A percentile compares a stretch with the other conserved stretches of the same genome.
Evolutionary conservation across 64 coral and sea anemone genomes (phyloP).

Genomic region (Montipora cactus): DNA sequence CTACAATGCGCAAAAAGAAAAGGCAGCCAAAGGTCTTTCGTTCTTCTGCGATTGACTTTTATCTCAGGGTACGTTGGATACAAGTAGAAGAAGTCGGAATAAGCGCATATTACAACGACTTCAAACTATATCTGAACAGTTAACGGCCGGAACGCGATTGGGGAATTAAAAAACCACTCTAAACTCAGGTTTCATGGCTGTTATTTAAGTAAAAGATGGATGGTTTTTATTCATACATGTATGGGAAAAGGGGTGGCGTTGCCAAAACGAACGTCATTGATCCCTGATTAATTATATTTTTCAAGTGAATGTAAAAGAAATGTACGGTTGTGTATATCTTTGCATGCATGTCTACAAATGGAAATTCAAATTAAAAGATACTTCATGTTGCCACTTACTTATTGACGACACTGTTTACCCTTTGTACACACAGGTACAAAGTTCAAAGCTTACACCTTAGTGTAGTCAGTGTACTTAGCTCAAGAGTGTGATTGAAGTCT

Average conservation of each 20-base stretch:
- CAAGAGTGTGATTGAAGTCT: neutral
- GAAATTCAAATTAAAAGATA: neutral
- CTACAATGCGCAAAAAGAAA: too few species aligned
- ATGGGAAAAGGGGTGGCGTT: neutral
- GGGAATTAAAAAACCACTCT: neutral
- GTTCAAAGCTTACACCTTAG: neutral
- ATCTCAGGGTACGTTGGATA: too few species aligned
- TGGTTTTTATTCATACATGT: neutral
- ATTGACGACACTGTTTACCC: neutral
- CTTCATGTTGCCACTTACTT: neutral
- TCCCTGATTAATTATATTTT: neutral
- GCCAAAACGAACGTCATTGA: slow-evolving; percentile 12
- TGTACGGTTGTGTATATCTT: neutral
- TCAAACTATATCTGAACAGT: too few species aligned
- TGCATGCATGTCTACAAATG: slow-evolving; percentile 13
- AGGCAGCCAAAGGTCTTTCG: too few species aligned
- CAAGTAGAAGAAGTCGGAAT: too few species aligned
- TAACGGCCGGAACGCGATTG: too few species aligned
- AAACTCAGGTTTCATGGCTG: neutral
- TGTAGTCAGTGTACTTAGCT: neutral
- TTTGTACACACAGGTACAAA: neutral
- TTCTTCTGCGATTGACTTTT: too few species aligned
- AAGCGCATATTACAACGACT: too few species aligned
- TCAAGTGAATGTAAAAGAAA: neutral
- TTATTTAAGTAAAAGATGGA: neutral